Base-by-base conservation (phyloP, 1,140 invertebrate species). In the Sarcophaga peregrina region DNA sequence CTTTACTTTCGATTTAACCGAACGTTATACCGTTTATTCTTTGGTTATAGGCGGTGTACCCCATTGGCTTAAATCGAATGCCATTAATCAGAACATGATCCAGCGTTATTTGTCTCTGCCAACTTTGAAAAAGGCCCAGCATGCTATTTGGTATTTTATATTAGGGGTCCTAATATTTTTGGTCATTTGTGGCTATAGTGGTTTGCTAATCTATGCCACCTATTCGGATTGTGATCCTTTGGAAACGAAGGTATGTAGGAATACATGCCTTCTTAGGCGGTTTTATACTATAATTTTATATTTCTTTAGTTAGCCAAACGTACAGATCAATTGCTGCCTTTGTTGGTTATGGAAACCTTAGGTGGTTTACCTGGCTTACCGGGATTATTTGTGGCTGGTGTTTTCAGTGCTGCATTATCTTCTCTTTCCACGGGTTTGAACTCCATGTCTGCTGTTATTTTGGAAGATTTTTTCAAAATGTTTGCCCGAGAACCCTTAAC, bases 351-450 rank as follows among this genome's bases (percentile, higher is more conserved):
- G 95, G 94, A 97, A 84, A 93, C 95, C 11, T 87, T 97, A 0
- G 93, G 95, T 0, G 91, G 94, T 37, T 92, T 94, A 81, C 94
- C 94, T 0, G 96, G 96, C 1, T 86, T 97, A 37, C 94, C 96
- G 0, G 96, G 96, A 48, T 91, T 97, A 0, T 97, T 97, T 88
- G 93, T 97, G 0, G 96, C 96, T 37, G 95, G 96, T 25, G 94
- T 97, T 15, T 97, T 97, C 85, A 96, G 95, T 88, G 96, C 96
- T 13, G 95, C 96, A 20, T 90, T 97, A 37, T 97, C 96, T 87
- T 97, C 96, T 1, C 91, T 97, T 8, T 97, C 96, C 1, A 98
- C 97, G 8, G 97, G 96, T 0, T 91, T 98, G 6, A 98, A 98
- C 87, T 97, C 97, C 0, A 94, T 98, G 91, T 95, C 97, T 1